Evolutionary conservation across 1,140 invertebrate genomes (phyloP), one percentile per base, ranked within the genome.

Genomic region (Solenopsis invicta): DNA sequence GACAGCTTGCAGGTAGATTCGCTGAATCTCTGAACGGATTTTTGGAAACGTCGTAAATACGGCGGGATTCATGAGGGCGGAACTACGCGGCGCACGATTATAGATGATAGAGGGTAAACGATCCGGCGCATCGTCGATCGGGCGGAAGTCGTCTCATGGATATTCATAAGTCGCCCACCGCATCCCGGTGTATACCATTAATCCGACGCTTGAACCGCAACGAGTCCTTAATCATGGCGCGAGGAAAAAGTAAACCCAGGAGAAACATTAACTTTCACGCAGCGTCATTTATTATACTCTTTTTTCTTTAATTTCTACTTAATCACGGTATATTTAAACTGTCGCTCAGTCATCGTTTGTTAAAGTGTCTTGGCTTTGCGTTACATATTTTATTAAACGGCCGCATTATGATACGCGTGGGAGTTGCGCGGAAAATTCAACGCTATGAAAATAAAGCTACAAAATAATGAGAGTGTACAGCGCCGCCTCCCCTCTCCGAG

Each of bases 51-150:
- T 82, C 66, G 61, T 48, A 61, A 84, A 75, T 75, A 62, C n/a
- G 24, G 13, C 12, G 41, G 54, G 41, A 74, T 82, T 74, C 52
- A 84, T 50, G 80, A 59, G 52, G 8, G 12, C 54, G 64, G 48
- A 71, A 75, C 24, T 45, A 21, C 29, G 52, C 45, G 41, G 48
- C 18, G 29, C 12, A 24, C 24, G 80, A 74, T 75, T 84, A 75
- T 61, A 61, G 56, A 74, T 61, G 80, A 74, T 56, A 61, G 69
- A 75, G 37, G 54, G 69, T 61, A 84, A 84, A 84, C 80, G 67
- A 84, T 74, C 67, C 67, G 77, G 77, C 48, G 66, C 78, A 71
- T 72, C 50, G 52, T 34, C 80, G 80, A 81, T 81, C 54, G 80
- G 29, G 29, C 69, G 80, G 77, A 48, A 48, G 24, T 45, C 41